Conservation (phyloP, 2,113 vertebrate genomes). For the Sinocyclocheilus grahami region DNA sequence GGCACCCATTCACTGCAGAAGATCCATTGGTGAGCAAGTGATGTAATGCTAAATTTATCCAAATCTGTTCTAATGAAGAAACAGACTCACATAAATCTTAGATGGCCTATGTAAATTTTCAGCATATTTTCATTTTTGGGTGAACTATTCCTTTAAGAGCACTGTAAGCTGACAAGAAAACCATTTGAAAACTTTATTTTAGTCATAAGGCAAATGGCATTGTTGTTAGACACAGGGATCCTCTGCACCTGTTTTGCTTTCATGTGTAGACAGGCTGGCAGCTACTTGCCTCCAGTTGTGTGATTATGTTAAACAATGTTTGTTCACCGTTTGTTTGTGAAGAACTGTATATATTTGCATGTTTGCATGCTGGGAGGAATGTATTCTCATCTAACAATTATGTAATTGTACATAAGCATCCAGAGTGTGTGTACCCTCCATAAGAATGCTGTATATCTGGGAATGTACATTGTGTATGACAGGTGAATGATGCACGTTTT, state of each 20-base stretch:
- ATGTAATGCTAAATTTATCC: too few relatives aligned
- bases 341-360: conserved; percentile 6
- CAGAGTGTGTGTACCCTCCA: not conserved
- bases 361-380: conserved; percentile 2
- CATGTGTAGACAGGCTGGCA: conserved; percentile 30
- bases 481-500: conserved; percentile 6
- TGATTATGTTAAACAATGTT: conserved; percentile 7
- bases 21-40: too few relatives aligned
- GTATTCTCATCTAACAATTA: conserved; percentile 9
- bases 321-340: conserved; percentile 7
- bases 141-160: not conserved
- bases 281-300: not conserved
- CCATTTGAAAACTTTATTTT: not conserved
- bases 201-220: conserved; percentile 40
- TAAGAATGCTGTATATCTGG: not conserved
- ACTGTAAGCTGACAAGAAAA: conserved; percentile 40
- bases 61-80: too few relatives aligned
- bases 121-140: too few relatives aligned
- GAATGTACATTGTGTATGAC: not conserved
- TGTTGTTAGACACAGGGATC: conserved; percentile 30
- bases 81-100: too few relatives aligned
- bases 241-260: conserved; percentile 37
- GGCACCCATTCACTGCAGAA: too few relatives aligned
- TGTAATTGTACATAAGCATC: not conserved
- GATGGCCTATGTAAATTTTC: too few relatives aligned